Evolutionary conservation across 2,888 invertebrate species (phyloP).

Genomic region (Stenodera caucasica): DNA sequence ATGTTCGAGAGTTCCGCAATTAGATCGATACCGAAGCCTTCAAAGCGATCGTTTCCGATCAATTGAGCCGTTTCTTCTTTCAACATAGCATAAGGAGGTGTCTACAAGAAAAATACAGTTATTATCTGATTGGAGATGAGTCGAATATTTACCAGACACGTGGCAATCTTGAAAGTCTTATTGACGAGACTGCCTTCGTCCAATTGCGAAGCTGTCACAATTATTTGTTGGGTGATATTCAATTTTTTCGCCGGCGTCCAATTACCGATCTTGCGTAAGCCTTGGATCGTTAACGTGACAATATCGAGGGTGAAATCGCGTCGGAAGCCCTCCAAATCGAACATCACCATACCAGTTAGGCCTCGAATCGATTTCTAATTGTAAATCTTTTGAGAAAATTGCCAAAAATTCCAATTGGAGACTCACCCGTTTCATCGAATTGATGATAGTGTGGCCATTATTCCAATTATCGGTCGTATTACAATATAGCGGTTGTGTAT

Average conservation of each 20-base stretch:
- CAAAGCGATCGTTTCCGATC: slow-evolving; percentile 79
- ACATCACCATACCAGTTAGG: slow-evolving; percentile 74
- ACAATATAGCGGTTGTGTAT: slow-evolving; percentile 60
- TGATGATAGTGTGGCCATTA: slow-evolving; percentile 79
- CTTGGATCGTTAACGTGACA: slow-evolving; percentile 65
- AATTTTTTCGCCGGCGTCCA: slow-evolving; percentile 61
- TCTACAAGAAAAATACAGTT: slow-evolving; percentile 53
- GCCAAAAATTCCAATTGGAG: not conserved
- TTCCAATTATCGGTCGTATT: slow-evolving; percentile 67
- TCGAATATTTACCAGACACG: slow-evolving; percentile 64
- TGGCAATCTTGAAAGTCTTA: slow-evolving; percentile 70
- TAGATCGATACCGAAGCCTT: slow-evolving; percentile 88
- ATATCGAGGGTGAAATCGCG: slow-evolving; percentile 71
- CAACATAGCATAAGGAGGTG: slow-evolving; percentile 85
- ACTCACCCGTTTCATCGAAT: slow-evolving; percentile 76
- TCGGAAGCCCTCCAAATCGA: slow-evolving; percentile 77
- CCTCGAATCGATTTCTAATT: slow-evolving; percentile 68
- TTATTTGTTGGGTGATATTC: slow-evolving; percentile 17
- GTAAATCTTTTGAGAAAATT: not conserved
- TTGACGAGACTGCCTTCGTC: slow-evolving; percentile 69
- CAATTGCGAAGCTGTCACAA: slow-evolving; percentile 35
- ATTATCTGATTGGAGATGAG: not conserved
- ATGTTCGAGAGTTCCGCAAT: slow-evolving; percentile 77
- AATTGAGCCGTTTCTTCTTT: slow-evolving; percentile 68
- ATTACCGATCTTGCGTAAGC: slow-evolving; percentile 66